Percentiles rank a stretch among this genome's conserved stretches.
Conservation (phyloP, 2,113 vertebrate genomes). For the Anolis sagrei region DNA sequence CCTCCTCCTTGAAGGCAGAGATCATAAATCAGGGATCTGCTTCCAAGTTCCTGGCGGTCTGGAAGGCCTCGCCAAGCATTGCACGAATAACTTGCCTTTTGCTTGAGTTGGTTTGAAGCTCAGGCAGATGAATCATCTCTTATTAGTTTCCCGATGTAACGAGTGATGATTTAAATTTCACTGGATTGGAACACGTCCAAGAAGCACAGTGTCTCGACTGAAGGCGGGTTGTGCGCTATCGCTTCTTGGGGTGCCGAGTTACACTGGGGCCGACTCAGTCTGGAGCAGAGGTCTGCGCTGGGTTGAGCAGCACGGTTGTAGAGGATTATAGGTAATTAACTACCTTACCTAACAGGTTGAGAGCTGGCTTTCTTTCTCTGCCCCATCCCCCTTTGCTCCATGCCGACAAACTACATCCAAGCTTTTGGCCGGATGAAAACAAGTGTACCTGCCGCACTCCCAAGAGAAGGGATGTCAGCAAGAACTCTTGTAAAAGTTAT, state of each 20-base stretch:
- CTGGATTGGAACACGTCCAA: constrained; percentile 58
- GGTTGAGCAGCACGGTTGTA: too few relatives aligned
- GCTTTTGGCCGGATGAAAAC: background rate
- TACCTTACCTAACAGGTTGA: background rate
- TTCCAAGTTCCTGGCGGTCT: background rate
- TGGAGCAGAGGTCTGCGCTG: background rate
- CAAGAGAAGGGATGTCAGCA: background rate
- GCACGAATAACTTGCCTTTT: constrained; percentile 14
- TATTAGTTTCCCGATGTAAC: constrained; percentile 44
- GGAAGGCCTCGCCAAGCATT: background rate
- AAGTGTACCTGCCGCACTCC: background rate
- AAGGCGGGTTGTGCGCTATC: constrained; percentile 2
- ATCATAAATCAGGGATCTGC: background rate
- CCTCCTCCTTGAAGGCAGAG: background rate
- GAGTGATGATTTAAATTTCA: constrained; percentile 43
- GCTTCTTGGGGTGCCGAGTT: constrained; percentile 19
- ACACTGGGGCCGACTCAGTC: background rate
- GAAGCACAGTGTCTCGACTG: constrained; percentile 43
- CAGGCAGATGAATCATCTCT: constrained; percentile 51
- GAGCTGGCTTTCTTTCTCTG: background rate
- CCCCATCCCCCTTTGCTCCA: background rate
- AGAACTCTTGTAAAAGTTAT: background rate
- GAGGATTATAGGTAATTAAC: background rate
- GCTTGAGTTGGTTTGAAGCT: constrained; percentile 54
- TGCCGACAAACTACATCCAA: background rate